Evolutionary conservation across 2,797 vertebrate species (phyloP).

Genomic region (Arnoldichthys spilopterus): DNA sequence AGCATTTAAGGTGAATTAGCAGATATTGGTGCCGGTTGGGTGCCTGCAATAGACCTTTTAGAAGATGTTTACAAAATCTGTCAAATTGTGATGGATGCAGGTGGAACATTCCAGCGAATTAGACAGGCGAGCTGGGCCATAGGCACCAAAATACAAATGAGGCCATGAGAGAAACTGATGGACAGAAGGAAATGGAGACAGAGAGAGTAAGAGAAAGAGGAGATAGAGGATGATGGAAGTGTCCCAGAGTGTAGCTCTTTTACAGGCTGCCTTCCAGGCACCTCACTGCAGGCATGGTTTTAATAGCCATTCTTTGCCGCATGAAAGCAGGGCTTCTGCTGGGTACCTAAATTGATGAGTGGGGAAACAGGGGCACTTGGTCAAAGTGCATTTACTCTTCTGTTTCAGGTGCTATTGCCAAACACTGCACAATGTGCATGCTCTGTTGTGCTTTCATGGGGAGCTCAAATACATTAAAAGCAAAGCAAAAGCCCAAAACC

Average conservation of each 20-base stretch:
- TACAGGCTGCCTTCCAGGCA: slow-evolving; percentile 33
- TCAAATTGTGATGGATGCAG: slow-evolving; percentile 57
- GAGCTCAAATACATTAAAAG: slow-evolving; percentile 17
- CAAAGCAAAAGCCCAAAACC: slow-evolving; percentile 5
- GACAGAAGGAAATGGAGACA: not conserved
- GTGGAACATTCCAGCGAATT: slow-evolving; percentile 53
- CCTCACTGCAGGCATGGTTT: slow-evolving; percentile 54
- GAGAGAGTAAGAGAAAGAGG: slow-evolving; percentile 12
- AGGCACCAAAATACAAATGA: slow-evolving; percentile 53
- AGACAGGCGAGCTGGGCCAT: slow-evolving; percentile 47
- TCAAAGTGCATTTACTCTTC: slow-evolving; percentile 25
- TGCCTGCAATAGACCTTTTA: slow-evolving; percentile 55
- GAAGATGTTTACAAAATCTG: slow-evolving; percentile 62
- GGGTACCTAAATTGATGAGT: slow-evolving; percentile 34
- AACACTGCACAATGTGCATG: not conserved
- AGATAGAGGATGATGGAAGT: slow-evolving; percentile 14
- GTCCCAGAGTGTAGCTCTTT: slow-evolving; percentile 43
- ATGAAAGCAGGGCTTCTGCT: slow-evolving; percentile 47
- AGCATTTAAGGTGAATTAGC: slow-evolving; percentile 59
- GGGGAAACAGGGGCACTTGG: slow-evolving; percentile 15
- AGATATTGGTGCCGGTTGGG: slow-evolving; percentile 51
- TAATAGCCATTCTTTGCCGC: slow-evolving; percentile 51
- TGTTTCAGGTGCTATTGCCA: slow-evolving; percentile 27
- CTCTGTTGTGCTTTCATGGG: slow-evolving; percentile 10
- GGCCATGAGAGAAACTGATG: not conserved